phyloP scores from a whole-genome alignment of 2,797 vertebrate species.

The Sebastes kiyomatsui region DNA sequence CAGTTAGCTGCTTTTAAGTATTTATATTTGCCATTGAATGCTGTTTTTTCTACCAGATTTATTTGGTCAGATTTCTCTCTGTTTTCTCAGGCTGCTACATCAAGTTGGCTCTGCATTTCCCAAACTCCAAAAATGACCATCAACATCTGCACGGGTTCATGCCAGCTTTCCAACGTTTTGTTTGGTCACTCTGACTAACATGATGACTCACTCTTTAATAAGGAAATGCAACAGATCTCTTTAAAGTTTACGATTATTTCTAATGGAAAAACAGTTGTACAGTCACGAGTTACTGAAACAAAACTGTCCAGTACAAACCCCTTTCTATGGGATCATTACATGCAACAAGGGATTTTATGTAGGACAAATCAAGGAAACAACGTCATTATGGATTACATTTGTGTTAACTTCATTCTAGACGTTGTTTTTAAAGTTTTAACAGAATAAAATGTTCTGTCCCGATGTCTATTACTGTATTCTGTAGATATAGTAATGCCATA shows the following conservation, averaged over 20 bases:
- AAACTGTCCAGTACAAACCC: background rate
- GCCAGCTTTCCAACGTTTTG: constrained; percentile 35
- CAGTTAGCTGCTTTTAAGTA: background rate
- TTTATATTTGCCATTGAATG: background rate
- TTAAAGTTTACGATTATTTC: constrained; percentile 38
- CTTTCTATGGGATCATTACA: constrained; percentile 16
- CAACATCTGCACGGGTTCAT: background rate
- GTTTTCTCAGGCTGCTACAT: background rate
- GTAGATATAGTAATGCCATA: background rate
- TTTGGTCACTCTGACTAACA: constrained; percentile 51
- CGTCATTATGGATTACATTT: background rate
- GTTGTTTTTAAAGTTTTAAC: background rate
- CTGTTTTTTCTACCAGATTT: background rate
- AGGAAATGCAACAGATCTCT: constrained; percentile 32
- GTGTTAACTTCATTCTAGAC: background rate
- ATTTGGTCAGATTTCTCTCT: background rate
- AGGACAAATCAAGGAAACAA: background rate
- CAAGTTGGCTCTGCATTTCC: background rate
- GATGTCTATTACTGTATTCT: background rate
- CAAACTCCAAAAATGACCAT: background rate
- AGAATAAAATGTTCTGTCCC: background rate
- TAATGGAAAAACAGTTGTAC: constrained; percentile 24
- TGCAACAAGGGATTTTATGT: constrained; percentile 13
- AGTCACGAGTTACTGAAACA: constrained; percentile 35
- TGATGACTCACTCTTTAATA: constrained; percentile 45